These are phyloP conservation scores for Lymantria dispar DNA, from an alignment of 2,888 invertebrate genomes.

Conservation along the genomic window DNA sequence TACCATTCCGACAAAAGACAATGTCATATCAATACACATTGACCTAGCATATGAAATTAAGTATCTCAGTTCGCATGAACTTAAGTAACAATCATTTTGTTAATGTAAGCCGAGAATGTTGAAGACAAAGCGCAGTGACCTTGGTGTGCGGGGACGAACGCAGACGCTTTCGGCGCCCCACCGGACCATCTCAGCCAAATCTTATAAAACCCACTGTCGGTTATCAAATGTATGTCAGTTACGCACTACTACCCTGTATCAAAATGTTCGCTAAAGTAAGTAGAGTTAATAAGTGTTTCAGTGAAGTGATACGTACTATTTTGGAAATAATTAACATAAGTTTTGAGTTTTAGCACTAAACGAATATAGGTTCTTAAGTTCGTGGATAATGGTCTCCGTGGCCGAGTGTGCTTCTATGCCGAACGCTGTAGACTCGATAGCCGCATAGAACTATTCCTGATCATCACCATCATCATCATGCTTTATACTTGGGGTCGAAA, in stretches of 20 bases:
- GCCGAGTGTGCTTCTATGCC: no score
- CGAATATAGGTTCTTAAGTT: no score
- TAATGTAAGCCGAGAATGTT: slow-evolving; percentile 67
- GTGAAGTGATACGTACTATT: slow-evolving; percentile 28
- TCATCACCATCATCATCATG: no score
- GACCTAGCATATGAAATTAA: slow-evolving; percentile 57
- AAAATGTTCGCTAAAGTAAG: slow-evolving; percentile 78
- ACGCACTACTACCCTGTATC: slow-evolving; percentile 62
- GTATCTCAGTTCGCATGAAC: slow-evolving; percentile 64
- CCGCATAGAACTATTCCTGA: no score
- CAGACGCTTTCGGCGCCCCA: slow-evolving; percentile 63
- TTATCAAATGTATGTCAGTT: slow-evolving; percentile 73
- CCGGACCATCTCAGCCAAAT: slow-evolving; percentile 59
- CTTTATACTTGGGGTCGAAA: no score
- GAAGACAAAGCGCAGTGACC: slow-evolving; percentile 72
- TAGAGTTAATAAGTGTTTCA: slow-evolving; percentile 25
- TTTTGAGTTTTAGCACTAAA: no score
- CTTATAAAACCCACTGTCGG: slow-evolving; percentile 75
- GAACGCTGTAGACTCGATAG: no score
- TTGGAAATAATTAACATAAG: neutral
- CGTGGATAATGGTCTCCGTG: no score
- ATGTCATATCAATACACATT: slow-evolving; percentile 48
- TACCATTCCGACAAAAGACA: slow-evolving; percentile 28
- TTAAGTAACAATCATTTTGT: slow-evolving; percentile 70
- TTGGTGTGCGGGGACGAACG: slow-evolving; percentile 60